Evolutionary conservation across 1,140 invertebrate genomes (phyloP), one percentile per base, ranked within the genome.

Genomic region (Macrotrachela quadricornifera): DNA sequence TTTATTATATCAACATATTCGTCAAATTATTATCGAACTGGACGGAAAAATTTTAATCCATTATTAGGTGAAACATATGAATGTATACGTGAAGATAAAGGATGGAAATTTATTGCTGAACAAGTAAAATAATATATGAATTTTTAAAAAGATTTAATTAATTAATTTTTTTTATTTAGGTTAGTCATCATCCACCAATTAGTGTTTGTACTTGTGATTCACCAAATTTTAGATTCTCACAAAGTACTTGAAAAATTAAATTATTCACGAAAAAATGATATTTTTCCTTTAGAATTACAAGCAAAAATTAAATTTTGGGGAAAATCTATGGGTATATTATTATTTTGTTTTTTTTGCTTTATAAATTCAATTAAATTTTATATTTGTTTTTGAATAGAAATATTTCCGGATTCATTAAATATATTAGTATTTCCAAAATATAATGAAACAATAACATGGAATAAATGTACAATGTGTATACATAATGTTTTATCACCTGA

Each of bases 381-480:
- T 30, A n/a, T 8, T 30, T 30, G 21, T 30, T 30, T 30, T 4
- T 30, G 21, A 4, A 30, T 30, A 30, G 21, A 30, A 30, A 30
- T 30, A 2, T 30, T 30, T 30, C 21, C 21, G 2, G 21, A 30
- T 30, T 30, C 21, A 30, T 8, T 4, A 8, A 30, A 30, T 30
- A 8, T 30, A 4, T 30, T 30, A 30, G 2, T 30, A 2, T 30
- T 30, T 30, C 51, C 18, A 56, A 73, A 71, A 57, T 67, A 62
- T 47, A 64, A 71, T 36, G 68, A 82, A 61, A 74, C 79, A 59
- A 85, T 83, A 61, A 73, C 73, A 40, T 85, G 82, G 80, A 85
- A 84, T 65, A 85, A 86, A 73, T 80, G 84, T 16, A 85, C 82
- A 18, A 83, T 82, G 4, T 85, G 82, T 69, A 80, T 85, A 1